Evolutionary conservation across 2,113 vertebrate species (phyloP), one percentile per base, ranked within the genome.

Genomic region (Heloderma charlesbogerti): DNA sequence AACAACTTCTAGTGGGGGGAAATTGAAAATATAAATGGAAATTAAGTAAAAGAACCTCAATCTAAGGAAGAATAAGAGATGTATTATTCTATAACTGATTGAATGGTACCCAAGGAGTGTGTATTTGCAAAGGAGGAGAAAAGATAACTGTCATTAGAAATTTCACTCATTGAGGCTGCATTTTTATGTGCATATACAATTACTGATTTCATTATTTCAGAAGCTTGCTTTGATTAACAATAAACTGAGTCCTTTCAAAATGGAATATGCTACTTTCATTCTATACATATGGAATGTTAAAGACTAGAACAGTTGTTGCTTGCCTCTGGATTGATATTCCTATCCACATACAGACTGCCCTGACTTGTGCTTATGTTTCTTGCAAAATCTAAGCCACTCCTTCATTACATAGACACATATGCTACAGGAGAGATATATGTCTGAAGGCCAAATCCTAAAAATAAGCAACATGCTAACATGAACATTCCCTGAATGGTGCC

Each of bases 21-120:
- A 97, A 97, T 95, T 94, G 97, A 97, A 97, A 98, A 97, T 96
- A 98, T 96, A 98, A 98, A 98, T 98, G 98, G 96, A 98, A 98
- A 98, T 98, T 96, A 98, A 98, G 96, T 94, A 94, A 97, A 96
- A 95, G 95, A 96, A 96, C 94, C 95, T 96, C 97, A 94, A 95
- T 96, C 96, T 96, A 92, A 96, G 95, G 96, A 67, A 80, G 93
- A 96, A 96, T 92, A 96, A 85, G 92, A 92, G 93, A 95, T 96
- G 94, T 96, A 96, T 97, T 97, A 98, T 97, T 97, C 96, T 96
- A 79, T 95, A 97, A 97, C 94, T 96, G 97, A 98, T 95, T 95
- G 97, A 96, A 96, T 93, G 94, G 95, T 95, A 96, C 95, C 96
- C 25, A 88, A 95, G 92, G 95, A 97, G 87, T 93, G 94, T 84